Base-by-base conservation (phyloP, 2,888 invertebrate species). In the Nomada lathburiana region DNA sequence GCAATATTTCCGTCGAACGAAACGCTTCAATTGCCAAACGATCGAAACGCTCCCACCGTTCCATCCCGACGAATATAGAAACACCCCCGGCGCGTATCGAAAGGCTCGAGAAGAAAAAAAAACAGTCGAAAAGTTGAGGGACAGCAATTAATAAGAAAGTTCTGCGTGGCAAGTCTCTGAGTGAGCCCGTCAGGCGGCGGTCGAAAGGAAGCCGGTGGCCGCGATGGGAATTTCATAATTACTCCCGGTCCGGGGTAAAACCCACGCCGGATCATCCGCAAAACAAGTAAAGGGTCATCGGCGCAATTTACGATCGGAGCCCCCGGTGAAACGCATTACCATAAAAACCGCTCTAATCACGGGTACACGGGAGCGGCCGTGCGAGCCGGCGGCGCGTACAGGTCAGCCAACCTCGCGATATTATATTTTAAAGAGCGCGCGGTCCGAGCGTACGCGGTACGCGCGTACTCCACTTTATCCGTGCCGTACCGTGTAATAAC, bases 281-380 rank as follows among this genome's bases (percentile, higher is more conserved):
- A 84, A 84, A 84, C 83, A 82, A 77, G 80, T 80, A 80, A 68
- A 74, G 83, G 84, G 84, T 84, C 84, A 84, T 83, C 84, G 76
- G 62, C 26, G 80, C 80, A 80, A 83, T 80, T 84, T 80, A 83
- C 84, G 84, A 80, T 80, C 72, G 60, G 68, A 36, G 59, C 57
- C 47, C 67, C 29, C 75, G 53, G 71, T 80, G 77, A 85, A 78
- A 85, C 75, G 79, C 85, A 87, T 87, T 85, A 84, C 78, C 80
- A 84, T 86, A 87, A 87, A 87, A 87, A 87, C 85, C 81, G 71
- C 78, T 84, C 84, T 87, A 87, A 87, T 87, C 87, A 84, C 82
- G 77, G 87, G 69, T 76, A 78, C 75, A 79, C 70, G 59, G 67
- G 76, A 60, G 53, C 64, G 63, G 65, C 68, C 67, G 74, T 71